phyloP scores from a whole-genome alignment of 2,888 invertebrate species.

The Lathronympha strigana region DNA sequence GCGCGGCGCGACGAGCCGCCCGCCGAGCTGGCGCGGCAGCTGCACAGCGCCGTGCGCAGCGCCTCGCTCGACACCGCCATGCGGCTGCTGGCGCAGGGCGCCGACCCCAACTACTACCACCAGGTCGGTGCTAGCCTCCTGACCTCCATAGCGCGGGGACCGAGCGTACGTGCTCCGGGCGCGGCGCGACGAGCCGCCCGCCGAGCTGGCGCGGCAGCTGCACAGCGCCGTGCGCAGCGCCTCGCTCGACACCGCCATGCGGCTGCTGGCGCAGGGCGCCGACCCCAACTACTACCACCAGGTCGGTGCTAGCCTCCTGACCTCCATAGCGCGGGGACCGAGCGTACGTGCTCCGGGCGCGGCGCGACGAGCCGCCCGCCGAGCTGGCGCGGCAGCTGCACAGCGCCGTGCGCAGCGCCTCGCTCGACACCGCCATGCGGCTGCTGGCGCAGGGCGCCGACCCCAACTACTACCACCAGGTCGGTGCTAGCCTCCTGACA shows the following conservation, averaged over 20 bases:
- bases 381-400: conserved; percentile 85
- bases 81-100: conserved; percentile 12
- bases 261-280: conserved; percentile 11
- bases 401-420: conserved; percentile 21
- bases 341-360: background rate
- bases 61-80: conserved; percentile 21
- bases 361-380: background rate
- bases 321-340: too few species aligned
- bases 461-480: conserved; percentile 16
- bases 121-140: too few species aligned
- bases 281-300: conserved; percentile 18
- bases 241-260: conserved; percentile 20
- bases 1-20: background rate
- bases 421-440: conserved; percentile 18
- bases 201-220: conserved; percentile 83
- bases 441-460: conserved; percentile 13
- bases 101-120: conserved; percentile 16
- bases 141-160: too few species aligned
- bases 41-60: conserved; percentile 71
- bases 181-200: background rate
- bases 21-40: conserved; percentile 76
- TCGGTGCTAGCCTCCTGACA: too few species aligned
- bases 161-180: background rate
- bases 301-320: too few species aligned
- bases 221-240: conserved; percentile 58